Conservation (phyloP, 2,113 vertebrate species). For the Butorides virescens region DNA sequence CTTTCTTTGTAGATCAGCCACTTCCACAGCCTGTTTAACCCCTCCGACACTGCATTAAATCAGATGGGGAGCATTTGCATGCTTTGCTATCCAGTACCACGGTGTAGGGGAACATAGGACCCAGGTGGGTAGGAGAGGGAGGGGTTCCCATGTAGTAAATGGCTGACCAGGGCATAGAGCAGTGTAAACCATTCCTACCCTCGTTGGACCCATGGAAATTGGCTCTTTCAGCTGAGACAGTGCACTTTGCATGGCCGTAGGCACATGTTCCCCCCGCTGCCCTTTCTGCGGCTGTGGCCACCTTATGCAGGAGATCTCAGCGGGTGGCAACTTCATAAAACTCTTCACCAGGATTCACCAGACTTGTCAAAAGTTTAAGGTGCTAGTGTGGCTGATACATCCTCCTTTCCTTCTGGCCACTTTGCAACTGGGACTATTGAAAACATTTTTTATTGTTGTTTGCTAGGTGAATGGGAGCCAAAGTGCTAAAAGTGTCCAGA, state of each 20-base stretch:
- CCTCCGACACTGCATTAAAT: background rate
- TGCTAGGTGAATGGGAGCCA: slow-evolving; percentile 17
- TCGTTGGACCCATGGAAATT: rapidly evolving
- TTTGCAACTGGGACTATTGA: background rate
- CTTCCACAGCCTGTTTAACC: background rate
- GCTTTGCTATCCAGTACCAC: background rate
- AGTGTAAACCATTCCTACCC: background rate
- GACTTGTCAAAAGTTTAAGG: background rate
- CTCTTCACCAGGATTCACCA: background rate
- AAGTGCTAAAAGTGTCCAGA: slow-evolving; percentile 14
- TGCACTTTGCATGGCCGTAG: background rate
- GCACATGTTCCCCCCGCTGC: rapidly evolving
- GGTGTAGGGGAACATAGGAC: background rate
- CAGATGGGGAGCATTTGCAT: background rate
- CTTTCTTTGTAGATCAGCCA: background rate
- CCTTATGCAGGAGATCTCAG: background rate
- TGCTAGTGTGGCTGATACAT: background rate
- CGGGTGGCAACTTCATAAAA: rapidly evolving
- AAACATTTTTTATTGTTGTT: background rate
- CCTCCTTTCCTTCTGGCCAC: background rate
- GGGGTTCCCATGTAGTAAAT: background rate
- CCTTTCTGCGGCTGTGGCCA: background rate
- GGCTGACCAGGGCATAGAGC: background rate
- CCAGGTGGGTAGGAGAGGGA: background rate
- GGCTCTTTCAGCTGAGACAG: background rate